phyloP scores from a whole-genome alignment of 2,113 vertebrate genomes.

The Mystacornis crossleyi region DNA sequence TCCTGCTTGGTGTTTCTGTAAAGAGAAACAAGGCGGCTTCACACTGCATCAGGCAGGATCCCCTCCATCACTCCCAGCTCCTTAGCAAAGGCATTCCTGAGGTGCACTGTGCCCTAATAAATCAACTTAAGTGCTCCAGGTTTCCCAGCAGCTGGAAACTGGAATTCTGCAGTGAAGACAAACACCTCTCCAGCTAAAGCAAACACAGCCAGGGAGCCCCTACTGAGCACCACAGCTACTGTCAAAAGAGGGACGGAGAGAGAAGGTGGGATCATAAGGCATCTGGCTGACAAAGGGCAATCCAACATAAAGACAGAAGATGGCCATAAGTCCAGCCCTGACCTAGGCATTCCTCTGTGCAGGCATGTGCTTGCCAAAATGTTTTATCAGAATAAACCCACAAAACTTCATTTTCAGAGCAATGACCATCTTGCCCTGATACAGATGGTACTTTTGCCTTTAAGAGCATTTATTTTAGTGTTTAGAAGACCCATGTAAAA shows the following conservation, averaged over 20 bases:
- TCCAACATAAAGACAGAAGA: not conserved
- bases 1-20: not conserved
- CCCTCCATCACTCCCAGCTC: constrained; percentile 11
- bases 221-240: constrained; percentile 15
- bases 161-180: constrained; percentile 37
- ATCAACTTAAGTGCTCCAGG: not conserved
- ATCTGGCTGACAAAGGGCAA: constrained; percentile 4
- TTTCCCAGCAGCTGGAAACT: constrained; percentile 42
- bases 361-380: not conserved
- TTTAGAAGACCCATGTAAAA: not conserved
- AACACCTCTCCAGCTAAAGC: constrained; percentile 52
- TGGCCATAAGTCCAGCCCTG: not conserved
- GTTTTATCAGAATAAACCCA: not conserved
- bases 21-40: not conserved
- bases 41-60: not conserved
- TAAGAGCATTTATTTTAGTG: not conserved
- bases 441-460: not conserved
- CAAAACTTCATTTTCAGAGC: not conserved
- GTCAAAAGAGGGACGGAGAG: not conserved
- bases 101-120: constrained; percentile 2
- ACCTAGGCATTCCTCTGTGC: not conserved
- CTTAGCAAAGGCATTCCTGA: constrained; percentile 19
- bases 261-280: not conserved
- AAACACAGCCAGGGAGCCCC: constrained; percentile 20
- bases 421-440: not conserved